Evolutionary conservation across 37 sponge, comb jelly and placozoan species (phyloP).

Genomic region (Aplysina aerophoba): DNA sequence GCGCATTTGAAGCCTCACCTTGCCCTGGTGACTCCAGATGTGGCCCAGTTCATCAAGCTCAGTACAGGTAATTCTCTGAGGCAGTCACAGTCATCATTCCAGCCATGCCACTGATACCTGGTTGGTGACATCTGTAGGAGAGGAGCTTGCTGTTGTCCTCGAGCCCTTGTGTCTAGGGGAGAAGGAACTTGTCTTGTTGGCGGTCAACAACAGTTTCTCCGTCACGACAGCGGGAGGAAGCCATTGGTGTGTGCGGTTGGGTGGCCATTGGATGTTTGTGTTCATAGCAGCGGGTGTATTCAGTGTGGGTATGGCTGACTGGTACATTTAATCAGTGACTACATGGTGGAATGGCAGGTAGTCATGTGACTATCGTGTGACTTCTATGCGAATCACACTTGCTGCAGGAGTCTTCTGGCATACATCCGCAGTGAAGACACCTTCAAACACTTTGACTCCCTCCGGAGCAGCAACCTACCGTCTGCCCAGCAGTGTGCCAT

Average conservation of each 20-base stretch:
- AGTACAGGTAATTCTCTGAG: slow-evolving; percentile 46
- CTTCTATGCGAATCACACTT: no score
- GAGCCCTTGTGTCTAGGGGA: slow-evolving; percentile 50
- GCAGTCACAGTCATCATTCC: neutral
- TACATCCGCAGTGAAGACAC: slow-evolving; percentile 32
- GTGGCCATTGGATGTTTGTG: no score
- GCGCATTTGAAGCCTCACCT: slow-evolving; percentile 6
- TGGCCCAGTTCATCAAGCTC: slow-evolving; percentile 76
- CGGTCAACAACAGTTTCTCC: slow-evolving; percentile 61
- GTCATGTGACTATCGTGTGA: no score
- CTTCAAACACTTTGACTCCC: slow-evolving; percentile 53
- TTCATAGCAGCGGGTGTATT: no score
- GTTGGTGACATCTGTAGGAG: slow-evolving; percentile 15
- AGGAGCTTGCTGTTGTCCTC: slow-evolving; percentile 55
- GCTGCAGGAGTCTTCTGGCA: slow-evolving; percentile 47
- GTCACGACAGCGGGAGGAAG: slow-evolving; percentile 54
- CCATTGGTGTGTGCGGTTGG: slow-evolving; percentile 59
- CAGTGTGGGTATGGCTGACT: no score
- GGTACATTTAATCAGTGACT: no score
- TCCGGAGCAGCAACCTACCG: neutral
- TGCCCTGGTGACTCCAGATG: slow-evolving; percentile 75
- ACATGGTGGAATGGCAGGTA: no score
- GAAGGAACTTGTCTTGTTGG: slow-evolving; percentile 68
- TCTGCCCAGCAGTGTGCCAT: slow-evolving; percentile 29
- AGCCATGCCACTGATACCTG: neutral